Evolutionary conservation across 2,888 invertebrate species (phyloP).

Genomic region (Pristionchus mayeri): DNA sequence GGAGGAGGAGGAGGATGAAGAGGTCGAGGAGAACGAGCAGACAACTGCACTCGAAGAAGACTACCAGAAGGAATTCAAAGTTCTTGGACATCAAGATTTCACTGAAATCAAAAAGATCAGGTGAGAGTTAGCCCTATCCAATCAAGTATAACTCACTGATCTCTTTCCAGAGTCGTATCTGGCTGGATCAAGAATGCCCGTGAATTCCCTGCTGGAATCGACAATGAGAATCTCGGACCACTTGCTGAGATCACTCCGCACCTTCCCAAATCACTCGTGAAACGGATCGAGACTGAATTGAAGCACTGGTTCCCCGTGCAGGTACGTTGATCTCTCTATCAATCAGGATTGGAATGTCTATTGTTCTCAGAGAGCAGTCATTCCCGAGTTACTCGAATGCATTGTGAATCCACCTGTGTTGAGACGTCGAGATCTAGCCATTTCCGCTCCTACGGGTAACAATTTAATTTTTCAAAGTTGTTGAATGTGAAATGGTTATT

Average conservation of each 20-base stretch:
- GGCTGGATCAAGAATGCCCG: conserved; percentile 67
- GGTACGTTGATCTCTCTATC: conserved; percentile 20
- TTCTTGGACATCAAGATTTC: conserved; percentile 57
- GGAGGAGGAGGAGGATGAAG: neutral
- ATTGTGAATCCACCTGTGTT: conserved; percentile 57
- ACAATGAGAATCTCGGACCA: conserved; percentile 51
- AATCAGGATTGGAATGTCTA: too few relatives aligned
- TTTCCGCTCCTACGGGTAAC: conserved; percentile 92
- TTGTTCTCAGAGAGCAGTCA: conserved; percentile 63
- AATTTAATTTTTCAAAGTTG: neutral
- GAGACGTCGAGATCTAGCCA: conserved; percentile 91
- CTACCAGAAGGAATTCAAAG: conserved; percentile 54
- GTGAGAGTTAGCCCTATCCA: conserved; percentile 44
- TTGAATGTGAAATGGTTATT: neutral
- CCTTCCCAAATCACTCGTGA: conserved; percentile 55
- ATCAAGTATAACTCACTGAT: neutral
- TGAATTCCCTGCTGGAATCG: conserved; percentile 64
- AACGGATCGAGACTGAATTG: conserved; percentile 55
- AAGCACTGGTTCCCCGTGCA: conserved; percentile 73
- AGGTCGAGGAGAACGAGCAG: neutral
- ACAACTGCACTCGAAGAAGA: conserved; percentile 40
- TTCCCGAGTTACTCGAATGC: conserved; percentile 64
- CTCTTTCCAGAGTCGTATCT: conserved; percentile 61
- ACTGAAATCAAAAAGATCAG: conserved; percentile 51
- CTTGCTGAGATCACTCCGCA: conserved; percentile 55